These are phyloP conservation scores for Pseudochirops cupreus DNA, from an alignment of 2,797 vertebrate genomes.

Conservation along the genomic window DNA sequence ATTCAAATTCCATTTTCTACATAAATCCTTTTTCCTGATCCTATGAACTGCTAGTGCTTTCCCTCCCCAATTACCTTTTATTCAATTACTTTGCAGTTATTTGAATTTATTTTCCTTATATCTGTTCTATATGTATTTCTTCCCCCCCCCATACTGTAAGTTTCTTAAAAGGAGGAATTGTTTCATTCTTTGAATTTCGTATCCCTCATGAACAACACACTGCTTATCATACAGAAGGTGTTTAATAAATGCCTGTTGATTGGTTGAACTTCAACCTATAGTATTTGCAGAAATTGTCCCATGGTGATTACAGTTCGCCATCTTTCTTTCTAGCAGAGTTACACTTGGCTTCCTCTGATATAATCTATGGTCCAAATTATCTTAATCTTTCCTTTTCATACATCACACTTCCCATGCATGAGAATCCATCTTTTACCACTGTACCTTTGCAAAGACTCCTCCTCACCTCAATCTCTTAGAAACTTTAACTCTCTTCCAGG, in stretches of 20 bases:
- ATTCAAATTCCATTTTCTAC: background rate
- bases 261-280: background rate
- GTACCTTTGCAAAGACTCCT: background rate
- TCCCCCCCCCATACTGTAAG: background rate
- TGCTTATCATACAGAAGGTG: background rate
- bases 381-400: background rate
- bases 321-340: background rate
- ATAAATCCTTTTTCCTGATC: background rate
- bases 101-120: conserved; percentile 7
- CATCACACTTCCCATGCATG: rapidly evolving
- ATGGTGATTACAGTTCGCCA: background rate
- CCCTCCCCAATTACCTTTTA: background rate
- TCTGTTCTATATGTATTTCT: background rate
- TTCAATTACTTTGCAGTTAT: background rate
- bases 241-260: background rate
- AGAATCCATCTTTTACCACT: background rate
- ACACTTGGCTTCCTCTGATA: too few species aligned
- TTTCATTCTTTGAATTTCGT: background rate
- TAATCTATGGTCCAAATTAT: too few species aligned
- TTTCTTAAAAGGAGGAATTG: background rate
- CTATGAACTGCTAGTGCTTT: background rate
- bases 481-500: conserved; percentile 12
- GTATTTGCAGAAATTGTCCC: background rate
- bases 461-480: background rate
- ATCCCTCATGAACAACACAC: background rate